Conservation (phyloP, 1,140 invertebrate genomes). For the Medauroidea extradentata region DNA sequence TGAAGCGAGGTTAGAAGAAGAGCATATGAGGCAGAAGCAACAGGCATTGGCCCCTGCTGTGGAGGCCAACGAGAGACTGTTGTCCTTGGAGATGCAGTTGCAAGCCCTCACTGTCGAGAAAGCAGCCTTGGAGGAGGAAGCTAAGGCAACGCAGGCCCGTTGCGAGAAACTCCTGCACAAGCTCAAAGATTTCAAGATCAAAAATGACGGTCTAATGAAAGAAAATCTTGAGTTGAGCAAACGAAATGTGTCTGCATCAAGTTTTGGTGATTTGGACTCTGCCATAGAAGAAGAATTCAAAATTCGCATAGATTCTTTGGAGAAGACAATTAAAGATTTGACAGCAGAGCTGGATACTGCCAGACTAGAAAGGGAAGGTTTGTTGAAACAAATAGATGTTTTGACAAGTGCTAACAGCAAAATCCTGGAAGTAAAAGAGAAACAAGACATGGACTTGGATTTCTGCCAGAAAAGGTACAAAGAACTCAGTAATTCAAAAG, state of each 20-base stretch:
- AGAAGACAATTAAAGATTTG: constrained; percentile 57
- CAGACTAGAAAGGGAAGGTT: constrained; percentile 57
- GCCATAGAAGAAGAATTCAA: constrained; percentile 72
- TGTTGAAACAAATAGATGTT: constrained; percentile 67
- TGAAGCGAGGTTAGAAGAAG: constrained; percentile 44
- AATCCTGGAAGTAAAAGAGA: constrained; percentile 72
- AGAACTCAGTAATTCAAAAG: constrained; percentile 55
- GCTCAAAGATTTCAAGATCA: constrained; percentile 65
- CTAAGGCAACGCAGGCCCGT: constrained; percentile 56
- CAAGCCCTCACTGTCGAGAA: constrained; percentile 48
- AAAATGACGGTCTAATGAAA: constrained; percentile 45
- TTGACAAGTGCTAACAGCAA: constrained; percentile 71
- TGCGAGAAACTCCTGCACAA: constrained; percentile 67
- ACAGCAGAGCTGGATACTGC: constrained; percentile 53
- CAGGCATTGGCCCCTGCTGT: neutral
- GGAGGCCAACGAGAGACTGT: constrained; percentile 13
- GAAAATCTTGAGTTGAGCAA: constrained; percentile 30
- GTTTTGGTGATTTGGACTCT: constrained; percentile 61
- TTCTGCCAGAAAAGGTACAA: constrained; percentile 64
- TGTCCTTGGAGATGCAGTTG: constrained; percentile 45
- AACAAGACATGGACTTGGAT: constrained; percentile 64
- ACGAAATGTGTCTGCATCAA: constrained; percentile 46
- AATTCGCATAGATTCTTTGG: constrained; percentile 57
- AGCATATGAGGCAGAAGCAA: constrained; percentile 27
- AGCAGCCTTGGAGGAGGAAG: constrained; percentile 49